Percentiles rank a stretch among this genome's conserved stretches.
These are phyloP conservation scores for Calephelis perditalis DNA, from an alignment of 2,888 invertebrate species.

Conservation along the genomic window DNA sequence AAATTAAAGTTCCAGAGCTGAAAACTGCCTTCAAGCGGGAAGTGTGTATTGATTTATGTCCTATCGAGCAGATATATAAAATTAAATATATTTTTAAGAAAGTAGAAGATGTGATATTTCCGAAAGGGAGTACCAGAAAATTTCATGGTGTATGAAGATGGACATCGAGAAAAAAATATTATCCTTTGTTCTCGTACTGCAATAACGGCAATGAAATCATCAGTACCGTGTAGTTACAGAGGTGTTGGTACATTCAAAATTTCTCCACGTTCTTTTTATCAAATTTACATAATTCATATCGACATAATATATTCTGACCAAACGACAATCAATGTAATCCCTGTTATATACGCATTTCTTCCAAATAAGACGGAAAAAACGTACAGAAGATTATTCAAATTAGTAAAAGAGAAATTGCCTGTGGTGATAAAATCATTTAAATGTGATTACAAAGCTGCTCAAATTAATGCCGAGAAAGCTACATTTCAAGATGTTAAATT, in stretches of 20 bases:
- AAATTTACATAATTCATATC: not conserved
- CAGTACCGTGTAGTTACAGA: not conserved
- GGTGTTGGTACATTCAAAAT: not conserved
- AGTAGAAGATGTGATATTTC: not conserved
- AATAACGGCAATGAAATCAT: not conserved
- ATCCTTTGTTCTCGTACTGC: not conserved
- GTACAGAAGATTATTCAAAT: not conserved
- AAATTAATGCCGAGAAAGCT: not conserved
- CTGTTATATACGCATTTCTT: not conserved
- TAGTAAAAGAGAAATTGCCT: not conserved
- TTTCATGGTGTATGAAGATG: not conserved
- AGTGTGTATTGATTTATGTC: not conserved
- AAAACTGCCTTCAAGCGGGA: not conserved
- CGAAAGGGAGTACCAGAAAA: not conserved
- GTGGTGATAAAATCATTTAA: not conserved
- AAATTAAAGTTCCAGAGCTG: not conserved
- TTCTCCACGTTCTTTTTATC: not conserved
- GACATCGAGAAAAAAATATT: not conserved
- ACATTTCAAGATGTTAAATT: not conserved
- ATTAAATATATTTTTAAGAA: not conserved
- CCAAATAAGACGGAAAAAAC: not conserved
- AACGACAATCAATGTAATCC: not conserved
- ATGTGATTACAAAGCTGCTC: not conserved
- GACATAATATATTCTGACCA: not conserved
- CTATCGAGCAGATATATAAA: not conserved